Percentiles rank a stretch among this genome's conserved stretches.
These are phyloP conservation scores for Aphodius sticticus DNA, from an alignment of 2,888 invertebrate species.

Conservation along the genomic window DNA sequence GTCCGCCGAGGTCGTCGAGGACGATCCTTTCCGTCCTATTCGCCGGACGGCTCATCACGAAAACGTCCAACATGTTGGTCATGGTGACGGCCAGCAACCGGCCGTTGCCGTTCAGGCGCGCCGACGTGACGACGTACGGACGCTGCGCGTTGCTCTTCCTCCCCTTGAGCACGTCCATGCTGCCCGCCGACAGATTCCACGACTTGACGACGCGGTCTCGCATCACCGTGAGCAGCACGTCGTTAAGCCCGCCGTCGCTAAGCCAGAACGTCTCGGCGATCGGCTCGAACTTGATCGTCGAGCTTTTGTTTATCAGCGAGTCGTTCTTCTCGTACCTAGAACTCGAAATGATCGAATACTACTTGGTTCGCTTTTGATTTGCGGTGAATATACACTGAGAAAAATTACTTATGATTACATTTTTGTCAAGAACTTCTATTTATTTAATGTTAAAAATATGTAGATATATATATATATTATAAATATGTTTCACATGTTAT, in stretches of 20 bases:
- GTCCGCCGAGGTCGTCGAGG: conserved; percentile 29
- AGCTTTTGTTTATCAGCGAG: conserved; percentile 19
- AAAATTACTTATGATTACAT: no score
- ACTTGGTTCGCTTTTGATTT: no score
- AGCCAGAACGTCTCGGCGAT: conserved; percentile 41
- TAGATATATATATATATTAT: no score
- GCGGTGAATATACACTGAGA: no score
- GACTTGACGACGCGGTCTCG: conserved; percentile 41
- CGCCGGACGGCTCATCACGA: conserved; percentile 19
- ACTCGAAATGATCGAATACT: background rate
- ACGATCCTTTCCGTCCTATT: background rate
- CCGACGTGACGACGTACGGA: conserved; percentile 41
- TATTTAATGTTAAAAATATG: no score
- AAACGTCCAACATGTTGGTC: conserved; percentile 44
- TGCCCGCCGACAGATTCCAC: conserved; percentile 40
- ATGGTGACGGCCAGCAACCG: conserved; percentile 44
- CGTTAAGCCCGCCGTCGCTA: background rate
- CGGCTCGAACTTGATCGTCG: conserved; percentile 35
- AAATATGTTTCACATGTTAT: no score
- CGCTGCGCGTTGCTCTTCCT: conserved; percentile 36
- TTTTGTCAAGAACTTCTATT: no score
- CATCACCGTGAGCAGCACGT: conserved; percentile 37
- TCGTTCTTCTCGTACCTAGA: conserved; percentile 16
- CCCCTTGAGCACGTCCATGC: conserved; percentile 36
- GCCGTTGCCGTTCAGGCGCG: conserved; percentile 40